These are phyloP conservation scores for Philonicus albiceps DNA, from an alignment of 2,888 invertebrate genomes.

Conservation along the genomic window DNA sequence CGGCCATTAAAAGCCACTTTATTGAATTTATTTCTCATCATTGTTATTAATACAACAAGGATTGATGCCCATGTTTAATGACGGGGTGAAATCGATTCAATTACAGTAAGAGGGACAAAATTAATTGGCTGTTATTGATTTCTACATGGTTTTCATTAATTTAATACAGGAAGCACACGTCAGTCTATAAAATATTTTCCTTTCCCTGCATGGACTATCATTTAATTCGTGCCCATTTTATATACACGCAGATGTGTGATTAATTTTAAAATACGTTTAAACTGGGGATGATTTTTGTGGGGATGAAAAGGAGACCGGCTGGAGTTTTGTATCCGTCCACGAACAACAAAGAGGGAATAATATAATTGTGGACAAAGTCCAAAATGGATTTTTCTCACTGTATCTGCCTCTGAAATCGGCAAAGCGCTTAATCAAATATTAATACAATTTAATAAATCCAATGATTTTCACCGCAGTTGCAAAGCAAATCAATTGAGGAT, in stretches of 20 bases:
- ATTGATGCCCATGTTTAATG: slow-evolving; percentile 19
- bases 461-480: neutral
- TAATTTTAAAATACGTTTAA: slow-evolving; percentile 21
- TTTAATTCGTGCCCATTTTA: neutral
- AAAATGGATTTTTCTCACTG: slow-evolving; percentile 14
- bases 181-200: slow-evolving; percentile 1
- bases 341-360: neutral
- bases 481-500: neutral
- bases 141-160: slow-evolving; percentile 30
- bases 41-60: neutral
- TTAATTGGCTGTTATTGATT: slow-evolving; percentile 32
- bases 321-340: neutral
- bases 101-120: slow-evolving; percentile 20
- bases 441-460: neutral
- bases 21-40: slow-evolving; percentile 7
- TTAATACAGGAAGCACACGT: slow-evolving; percentile 16
- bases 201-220: neutral
- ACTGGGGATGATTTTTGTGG: neutral
- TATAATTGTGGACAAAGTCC: neutral
- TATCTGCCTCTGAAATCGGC: neutral
- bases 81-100: neutral
- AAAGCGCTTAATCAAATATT: neutral
- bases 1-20: slow-evolving; percentile 24
- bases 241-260: neutral
- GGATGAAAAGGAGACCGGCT: neutral